Conservation (phyloP, 2,888 invertebrate genomes). For the Netelia melanura region DNA sequence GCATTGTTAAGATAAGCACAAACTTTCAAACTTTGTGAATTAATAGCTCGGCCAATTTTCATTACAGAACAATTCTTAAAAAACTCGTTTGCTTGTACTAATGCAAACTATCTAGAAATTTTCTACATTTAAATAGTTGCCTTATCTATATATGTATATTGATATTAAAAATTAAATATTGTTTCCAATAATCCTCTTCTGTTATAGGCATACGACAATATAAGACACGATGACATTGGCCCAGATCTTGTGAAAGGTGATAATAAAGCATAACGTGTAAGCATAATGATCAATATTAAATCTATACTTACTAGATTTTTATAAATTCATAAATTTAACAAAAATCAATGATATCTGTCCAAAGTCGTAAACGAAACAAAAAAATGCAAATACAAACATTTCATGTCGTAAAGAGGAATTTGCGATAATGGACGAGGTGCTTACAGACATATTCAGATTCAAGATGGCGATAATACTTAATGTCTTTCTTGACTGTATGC, state of each 20-base stretch:
- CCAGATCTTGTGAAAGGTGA: background rate
- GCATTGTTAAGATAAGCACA: no score
- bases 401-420: background rate
- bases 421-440: background rate
- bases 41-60: conserved; percentile 3
- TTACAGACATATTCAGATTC: background rate
- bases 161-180: no score
- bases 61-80: background rate
- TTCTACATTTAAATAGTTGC: no score
- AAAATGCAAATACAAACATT: background rate
- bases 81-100: no score
- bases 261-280: background rate
- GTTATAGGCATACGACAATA: background rate
- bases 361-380: background rate
- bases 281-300: background rate
- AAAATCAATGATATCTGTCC: background rate
- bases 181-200: background rate
- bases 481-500: background rate
- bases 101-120: no score
- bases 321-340: background rate
- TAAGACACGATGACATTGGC: background rate
- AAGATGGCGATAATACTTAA: background rate
- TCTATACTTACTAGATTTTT: background rate
- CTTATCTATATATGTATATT: no score
- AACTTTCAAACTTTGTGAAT: no score